These are phyloP conservation scores for Psittacula echo DNA, from an alignment of 2,797 vertebrate genomes.

Conservation along the genomic window DNA sequence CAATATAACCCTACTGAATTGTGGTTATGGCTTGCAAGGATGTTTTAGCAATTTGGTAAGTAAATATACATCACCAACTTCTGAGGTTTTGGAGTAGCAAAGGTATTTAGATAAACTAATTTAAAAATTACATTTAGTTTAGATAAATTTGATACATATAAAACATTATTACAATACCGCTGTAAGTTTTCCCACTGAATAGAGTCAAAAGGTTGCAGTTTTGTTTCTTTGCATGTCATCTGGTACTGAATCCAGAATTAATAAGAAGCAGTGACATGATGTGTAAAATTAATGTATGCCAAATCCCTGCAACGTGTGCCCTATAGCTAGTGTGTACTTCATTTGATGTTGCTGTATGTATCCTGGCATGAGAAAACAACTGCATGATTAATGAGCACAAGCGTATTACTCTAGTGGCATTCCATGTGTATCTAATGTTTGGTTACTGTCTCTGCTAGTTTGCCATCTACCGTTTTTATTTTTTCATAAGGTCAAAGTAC, in stretches of 20 bases:
- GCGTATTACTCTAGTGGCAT: neutral
- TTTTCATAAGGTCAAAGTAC: neutral
- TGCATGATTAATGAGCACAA: neutral
- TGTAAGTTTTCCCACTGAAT: neutral
- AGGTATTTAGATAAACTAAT: neutral
- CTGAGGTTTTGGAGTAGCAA: neutral
- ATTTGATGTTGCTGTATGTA: neutral
- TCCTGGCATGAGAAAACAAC: neutral
- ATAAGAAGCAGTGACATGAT: neutral
- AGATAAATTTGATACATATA: neutral
- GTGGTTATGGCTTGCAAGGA: neutral
- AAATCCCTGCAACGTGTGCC: neutral
- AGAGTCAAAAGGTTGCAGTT: neutral
- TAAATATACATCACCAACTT: neutral
- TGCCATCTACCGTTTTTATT: neutral
- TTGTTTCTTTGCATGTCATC: neutral
- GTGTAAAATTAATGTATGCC: neutral
- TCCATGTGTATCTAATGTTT: neutral
- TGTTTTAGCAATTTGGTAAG: neutral
- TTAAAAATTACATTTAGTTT: neutral
- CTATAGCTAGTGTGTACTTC: neutral
- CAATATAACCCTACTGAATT: neutral
- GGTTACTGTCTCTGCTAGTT: neutral
- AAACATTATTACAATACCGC: neutral
- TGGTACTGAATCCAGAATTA: neutral